Percentiles rank a stretch among this genome's conserved stretches.
These are phyloP conservation scores for Oriolus oriolus DNA, from an alignment of 2,113 vertebrate species.

Conservation along the genomic window DNA sequence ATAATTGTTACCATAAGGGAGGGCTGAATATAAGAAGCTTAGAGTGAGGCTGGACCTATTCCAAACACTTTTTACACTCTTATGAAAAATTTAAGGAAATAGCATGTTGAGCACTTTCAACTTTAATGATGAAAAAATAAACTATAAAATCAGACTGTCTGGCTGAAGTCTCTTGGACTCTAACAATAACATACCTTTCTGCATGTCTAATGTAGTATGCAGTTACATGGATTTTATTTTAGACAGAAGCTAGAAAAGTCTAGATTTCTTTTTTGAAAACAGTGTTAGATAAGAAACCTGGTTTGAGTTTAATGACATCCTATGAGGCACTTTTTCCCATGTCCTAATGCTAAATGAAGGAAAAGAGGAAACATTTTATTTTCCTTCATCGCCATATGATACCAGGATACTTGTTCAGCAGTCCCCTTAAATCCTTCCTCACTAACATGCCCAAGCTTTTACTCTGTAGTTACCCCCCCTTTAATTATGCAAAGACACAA, in stretches of 20 bases:
- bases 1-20: neutral
- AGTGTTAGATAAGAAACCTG: neutral
- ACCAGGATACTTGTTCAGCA: neutral
- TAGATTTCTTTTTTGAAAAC: neutral
- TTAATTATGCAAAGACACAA: neutral
- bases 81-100: slow-evolving; percentile 17
- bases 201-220: neutral
- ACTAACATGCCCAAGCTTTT: neutral
- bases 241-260: neutral
- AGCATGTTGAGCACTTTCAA: neutral
- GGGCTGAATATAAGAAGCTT: neutral
- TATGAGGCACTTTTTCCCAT: neutral
- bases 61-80: slow-evolving; percentile 10
- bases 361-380: neutral
- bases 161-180: neutral
- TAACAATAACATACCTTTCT: neutral
- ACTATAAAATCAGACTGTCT: neutral
- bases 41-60: slow-evolving; percentile 19
- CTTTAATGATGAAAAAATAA: neutral
- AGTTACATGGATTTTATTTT: neutral
- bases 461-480: neutral
- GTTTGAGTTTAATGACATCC: neutral
- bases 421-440: neutral
- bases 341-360: neutral
- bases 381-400: neutral